Evolutionary conservation across 2,888 invertebrate genomes (phyloP).

Genomic region (Megastigmus dorsalis): DNA sequence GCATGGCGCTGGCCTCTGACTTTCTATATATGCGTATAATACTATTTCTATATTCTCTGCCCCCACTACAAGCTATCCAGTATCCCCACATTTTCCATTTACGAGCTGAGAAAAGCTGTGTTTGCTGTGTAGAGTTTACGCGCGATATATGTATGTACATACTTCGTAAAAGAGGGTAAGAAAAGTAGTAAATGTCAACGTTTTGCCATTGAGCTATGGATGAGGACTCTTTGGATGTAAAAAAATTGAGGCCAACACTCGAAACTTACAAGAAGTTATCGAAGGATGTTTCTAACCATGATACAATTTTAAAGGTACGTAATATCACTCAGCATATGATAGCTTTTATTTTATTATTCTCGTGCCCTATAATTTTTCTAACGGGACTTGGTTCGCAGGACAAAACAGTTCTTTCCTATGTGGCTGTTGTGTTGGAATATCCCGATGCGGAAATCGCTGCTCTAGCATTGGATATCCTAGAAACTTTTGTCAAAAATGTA

Average conservation of each 20-base stretch:
- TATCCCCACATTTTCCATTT: conserved; percentile 12
- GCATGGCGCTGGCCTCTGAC: too few relatives aligned
- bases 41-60: too few relatives aligned
- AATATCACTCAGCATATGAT: neutral
- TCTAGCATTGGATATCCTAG: conserved; percentile 69
- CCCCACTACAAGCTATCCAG: too few relatives aligned
- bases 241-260: conserved; percentile 68
- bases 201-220: conserved; percentile 41
- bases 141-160: neutral
- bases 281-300: conserved; percentile 70
- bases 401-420: conserved; percentile 71
- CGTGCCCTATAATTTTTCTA: neutral
- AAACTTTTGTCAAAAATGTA: conserved; percentile 70
- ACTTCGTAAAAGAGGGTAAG: neutral
- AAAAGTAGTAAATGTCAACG: conserved; percentile 46
- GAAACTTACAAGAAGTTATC: conserved; percentile 72
- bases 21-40: too few relatives aligned
- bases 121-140: too few relatives aligned
- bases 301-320: conserved; percentile 72
- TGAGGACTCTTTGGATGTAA: conserved; percentile 68
- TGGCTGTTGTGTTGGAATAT: conserved; percentile 70
- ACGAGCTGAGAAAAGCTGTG: neutral
- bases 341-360: neutral
- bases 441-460: conserved; percentile 68
- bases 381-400: conserved; percentile 63